Evolutionary conservation across 2,888 invertebrate species (phyloP), one percentile per base, ranked within the genome.

Genomic region (Isoperla grammatica): DNA sequence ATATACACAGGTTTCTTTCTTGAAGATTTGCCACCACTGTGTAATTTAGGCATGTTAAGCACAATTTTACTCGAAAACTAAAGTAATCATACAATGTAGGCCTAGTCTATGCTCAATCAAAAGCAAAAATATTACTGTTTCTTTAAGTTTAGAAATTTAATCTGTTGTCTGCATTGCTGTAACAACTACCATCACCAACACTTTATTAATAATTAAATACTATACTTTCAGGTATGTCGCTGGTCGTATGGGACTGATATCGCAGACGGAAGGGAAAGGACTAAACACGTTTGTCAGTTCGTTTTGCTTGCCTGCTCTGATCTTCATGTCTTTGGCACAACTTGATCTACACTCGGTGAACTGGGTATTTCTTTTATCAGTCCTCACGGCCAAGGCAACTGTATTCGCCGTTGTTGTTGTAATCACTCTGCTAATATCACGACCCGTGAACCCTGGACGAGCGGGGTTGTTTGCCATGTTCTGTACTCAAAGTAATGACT

Each of bases 401-500:
- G 85, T 97, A 55, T 97, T 96, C 74, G 79, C 89, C 69, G 75
- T 82, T 61, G 94, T 95, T 13, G 81, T 88, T 53, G 72, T 87
- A 45, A 80, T 95, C 23, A 88, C 90, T 2, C 70, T 94, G 62
- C 73, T 95, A 45, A 84, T 93, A 43, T 83, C 85, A n/a, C 71
- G 88, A 70, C 92, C 93, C 5, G 72, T 87, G 15, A 87, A 93
- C 74, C 81, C 88, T 65, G 91, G 91, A 2, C 83, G 88, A 69
- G 91, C 94, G 46, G 96, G 95, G 12, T 80, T 97, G 61, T 90
- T 91, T 80, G 92, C 91, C 15, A 95, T 97, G 70, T 96, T 96
- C 74, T 89, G 91, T 68, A 96, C 96, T 0, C 96, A 96, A 73
- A 95, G 95, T 72, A 97, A 97, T 80, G 97, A 97, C 75, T 96